Conservation (phyloP, 2,888 invertebrate genomes). For the Parthenolecanium corni region DNA sequence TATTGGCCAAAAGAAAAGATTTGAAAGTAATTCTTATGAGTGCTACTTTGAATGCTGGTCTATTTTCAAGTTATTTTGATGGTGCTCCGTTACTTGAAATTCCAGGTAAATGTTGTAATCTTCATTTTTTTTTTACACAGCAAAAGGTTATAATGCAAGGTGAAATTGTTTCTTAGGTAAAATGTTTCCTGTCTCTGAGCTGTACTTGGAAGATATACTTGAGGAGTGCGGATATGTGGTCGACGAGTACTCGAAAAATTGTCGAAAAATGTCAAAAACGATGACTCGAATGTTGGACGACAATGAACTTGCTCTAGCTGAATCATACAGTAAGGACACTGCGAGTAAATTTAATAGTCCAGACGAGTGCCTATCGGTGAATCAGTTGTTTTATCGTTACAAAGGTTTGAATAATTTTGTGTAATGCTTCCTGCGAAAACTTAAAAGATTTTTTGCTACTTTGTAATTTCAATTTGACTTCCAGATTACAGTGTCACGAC, state of each 20-base stretch:
- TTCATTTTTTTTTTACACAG: constrained; percentile 37
- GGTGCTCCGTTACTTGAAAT: constrained; percentile 39
- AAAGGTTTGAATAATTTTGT: constrained; percentile 38
- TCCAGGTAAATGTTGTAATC: constrained; percentile 46
- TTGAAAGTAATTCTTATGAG: constrained; percentile 59
- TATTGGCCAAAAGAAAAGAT: constrained; percentile 44
- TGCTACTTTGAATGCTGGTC: constrained; percentile 53
- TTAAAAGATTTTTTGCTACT: too few relatives aligned
- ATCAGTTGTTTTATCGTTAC: constrained; percentile 57
- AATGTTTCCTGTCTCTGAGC: constrained; percentile 70
- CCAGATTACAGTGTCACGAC: constrained; percentile 48
- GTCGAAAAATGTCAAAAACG: constrained; percentile 46
- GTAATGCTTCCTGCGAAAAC: neutral
- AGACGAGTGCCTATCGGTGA: constrained; percentile 59
- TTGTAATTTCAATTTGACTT: too few relatives aligned
- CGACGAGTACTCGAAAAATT: constrained; percentile 51
- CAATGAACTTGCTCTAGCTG: constrained; percentile 52
- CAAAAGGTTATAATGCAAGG: neutral
- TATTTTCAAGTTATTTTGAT: constrained; percentile 47
- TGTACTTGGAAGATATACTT: constrained; percentile 64
- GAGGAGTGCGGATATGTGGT: neutral
- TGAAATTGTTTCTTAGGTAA: constrained; percentile 1
- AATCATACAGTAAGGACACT: constrained; percentile 35
- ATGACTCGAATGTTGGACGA: constrained; percentile 40
- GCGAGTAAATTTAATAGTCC: constrained; percentile 35